A percentile compares a stretch with the other conserved stretches of the same genome.
These are phyloP conservation scores for Sminthurides aquaticus DNA, from an alignment of 2,888 invertebrate genomes.

Conservation along the genomic window DNA sequence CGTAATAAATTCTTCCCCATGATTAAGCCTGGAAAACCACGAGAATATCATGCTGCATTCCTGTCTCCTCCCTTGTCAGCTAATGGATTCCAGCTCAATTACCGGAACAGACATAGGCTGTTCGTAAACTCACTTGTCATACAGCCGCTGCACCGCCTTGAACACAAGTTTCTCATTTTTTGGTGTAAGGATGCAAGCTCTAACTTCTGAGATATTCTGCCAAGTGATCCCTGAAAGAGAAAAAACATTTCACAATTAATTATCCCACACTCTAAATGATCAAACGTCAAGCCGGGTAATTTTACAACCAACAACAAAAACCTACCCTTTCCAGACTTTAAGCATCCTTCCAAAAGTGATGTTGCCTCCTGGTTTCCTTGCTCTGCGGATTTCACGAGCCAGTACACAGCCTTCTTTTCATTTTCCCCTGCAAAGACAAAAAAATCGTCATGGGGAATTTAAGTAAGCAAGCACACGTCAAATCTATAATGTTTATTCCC, in stretches of 20 bases:
- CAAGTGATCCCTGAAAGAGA: constrained; percentile 59
- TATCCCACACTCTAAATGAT: background rate
- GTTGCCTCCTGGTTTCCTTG: constrained; percentile 86
- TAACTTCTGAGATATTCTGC: constrained; percentile 65
- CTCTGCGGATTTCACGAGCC: constrained; percentile 86
- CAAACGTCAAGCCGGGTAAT: background rate
- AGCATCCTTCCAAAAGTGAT: constrained; percentile 64
- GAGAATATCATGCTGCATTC: constrained; percentile 5
- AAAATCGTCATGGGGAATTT: constrained; percentile 11
- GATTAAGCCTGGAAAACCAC: constrained; percentile 58
- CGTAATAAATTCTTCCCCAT: constrained; percentile 79
- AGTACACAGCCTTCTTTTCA: constrained; percentile 74
- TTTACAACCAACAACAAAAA: background rate
- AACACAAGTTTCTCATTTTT: constrained; percentile 79
- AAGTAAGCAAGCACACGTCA: background rate
- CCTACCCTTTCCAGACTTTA: constrained; percentile 57
- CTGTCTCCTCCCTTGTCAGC: no score
- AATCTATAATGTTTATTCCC: background rate
- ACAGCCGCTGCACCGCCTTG: constrained; percentile 77
- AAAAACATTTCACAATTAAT: constrained; percentile 8
- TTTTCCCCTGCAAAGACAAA: constrained; percentile 58
- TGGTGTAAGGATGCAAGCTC: constrained; percentile 72
- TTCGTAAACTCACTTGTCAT: constrained; percentile 59
- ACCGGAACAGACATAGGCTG: no score
- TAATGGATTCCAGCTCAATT: no score